These are phyloP conservation scores for Psittacula cyanocephala DNA, from an alignment of 2,113 vertebrate species.

Conservation along the genomic window DNA sequence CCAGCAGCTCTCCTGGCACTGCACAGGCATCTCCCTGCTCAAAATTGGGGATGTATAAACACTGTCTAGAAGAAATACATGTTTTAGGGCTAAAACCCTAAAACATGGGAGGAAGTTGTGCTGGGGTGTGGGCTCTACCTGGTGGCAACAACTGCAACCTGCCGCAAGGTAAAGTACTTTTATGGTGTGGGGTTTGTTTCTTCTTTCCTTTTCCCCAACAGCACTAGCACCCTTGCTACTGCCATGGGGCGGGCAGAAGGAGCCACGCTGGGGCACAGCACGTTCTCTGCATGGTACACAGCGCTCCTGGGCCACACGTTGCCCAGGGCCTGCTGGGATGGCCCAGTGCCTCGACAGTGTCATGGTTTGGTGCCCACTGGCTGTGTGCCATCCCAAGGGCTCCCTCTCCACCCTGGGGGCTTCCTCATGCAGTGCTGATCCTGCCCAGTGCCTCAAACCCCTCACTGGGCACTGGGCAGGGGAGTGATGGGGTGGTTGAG, in stretches of 20 bases:
- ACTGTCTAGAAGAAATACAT: accelerated
- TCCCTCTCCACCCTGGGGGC: not conserved
- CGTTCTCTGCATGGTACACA: conserved; percentile 29
- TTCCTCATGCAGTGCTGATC: not conserved
- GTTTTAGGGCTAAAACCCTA: not conserved
- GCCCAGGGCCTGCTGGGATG: not conserved
- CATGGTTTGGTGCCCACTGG: not conserved
- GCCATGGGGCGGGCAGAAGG: not conserved
- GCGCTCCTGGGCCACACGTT: not conserved
- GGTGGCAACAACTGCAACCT: not conserved
- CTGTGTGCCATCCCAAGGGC: not conserved
- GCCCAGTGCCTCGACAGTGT: not conserved
- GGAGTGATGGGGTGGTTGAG: accelerated
- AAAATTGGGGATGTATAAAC: accelerated
- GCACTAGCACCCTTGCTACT: not conserved
- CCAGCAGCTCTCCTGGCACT: accelerated
- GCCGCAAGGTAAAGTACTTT: not conserved
- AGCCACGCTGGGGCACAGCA: not conserved
- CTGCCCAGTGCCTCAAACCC: not conserved
- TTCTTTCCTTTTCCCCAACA: not conserved
- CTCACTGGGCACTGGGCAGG: not conserved
- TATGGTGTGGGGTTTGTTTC: not conserved
- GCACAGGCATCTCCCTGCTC: not conserved
- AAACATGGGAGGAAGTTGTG: not conserved
- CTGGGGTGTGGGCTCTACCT: not conserved